Evolutionary conservation across 2,888 invertebrate species (phyloP), one percentile per base, ranked within the genome.

Genomic region (Cerceris ruficornis): DNA sequence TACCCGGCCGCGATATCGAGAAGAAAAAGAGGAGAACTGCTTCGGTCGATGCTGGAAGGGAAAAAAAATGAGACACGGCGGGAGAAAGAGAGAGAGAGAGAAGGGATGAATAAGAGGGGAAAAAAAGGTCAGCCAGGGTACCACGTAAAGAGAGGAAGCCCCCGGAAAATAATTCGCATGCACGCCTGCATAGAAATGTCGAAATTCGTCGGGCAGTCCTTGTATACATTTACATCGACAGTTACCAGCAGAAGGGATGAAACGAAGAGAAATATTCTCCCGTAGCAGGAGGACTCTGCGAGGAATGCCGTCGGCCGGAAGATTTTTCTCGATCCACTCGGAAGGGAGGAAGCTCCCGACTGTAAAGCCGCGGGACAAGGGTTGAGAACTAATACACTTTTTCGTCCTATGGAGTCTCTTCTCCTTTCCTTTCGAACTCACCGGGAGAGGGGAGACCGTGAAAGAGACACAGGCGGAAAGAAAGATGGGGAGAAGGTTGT

Each of bases 381-480:
- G 72, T 78, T 74, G 80, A 82, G 83, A 86, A 82, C 86, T 88
- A 85, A 89, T 89, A 86, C 76, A 86, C 83, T 84, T 84, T 86
- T 84, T 81, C 75, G 59, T 13, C 66, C 39, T 11, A 58, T 49
- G 14, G 61, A 55, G 17, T 64, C 57, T 66, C 55, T 43, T 66
- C 54, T 43, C 57, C 55, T 17, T 66, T 14, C 54, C 13, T 2
- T 17, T 8, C 2, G 50, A 28, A 28, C 2, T 28, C n/a, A 50
- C 14, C 13, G n/a, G 11, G 42, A n/a, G 8, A 41, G n/a, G 41
- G n/a, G 41, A 39, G 41, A 14, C 55, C 15, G 17, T 43, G 13
- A 46, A 41, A 11, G 58, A 46, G 59, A 42, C 41, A 42, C n/a
- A 28, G 41, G n/a, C 15, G 65, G 42, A 13, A 15, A 11, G 14